Evolutionary conservation across 1,140 invertebrate species (phyloP).

Genomic region (Mesaphorura yosii): DNA sequence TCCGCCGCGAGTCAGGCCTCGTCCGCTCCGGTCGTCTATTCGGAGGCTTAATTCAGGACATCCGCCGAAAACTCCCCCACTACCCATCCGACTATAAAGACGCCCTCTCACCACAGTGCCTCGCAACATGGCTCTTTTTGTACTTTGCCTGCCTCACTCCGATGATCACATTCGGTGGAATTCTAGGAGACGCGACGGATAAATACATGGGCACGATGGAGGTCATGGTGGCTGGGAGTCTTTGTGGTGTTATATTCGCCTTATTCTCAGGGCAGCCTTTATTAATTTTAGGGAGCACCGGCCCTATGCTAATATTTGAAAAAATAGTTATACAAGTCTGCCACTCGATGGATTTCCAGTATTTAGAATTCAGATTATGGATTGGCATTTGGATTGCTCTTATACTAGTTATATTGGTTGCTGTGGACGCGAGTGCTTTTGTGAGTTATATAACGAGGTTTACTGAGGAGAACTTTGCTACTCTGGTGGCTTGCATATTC

Average conservation of each 20-base stretch:
- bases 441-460: constrained; percentile 37
- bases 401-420: constrained; percentile 37
- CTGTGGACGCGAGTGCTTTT: constrained; percentile 35
- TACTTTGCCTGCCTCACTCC: constrained; percentile 40
- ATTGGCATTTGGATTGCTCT: constrained; percentile 39
- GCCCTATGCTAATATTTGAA: constrained; percentile 41
- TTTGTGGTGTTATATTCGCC: constrained; percentile 39
- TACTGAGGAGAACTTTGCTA: constrained; percentile 41
- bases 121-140: constrained; percentile 39
- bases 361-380: constrained; percentile 38
- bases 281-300: constrained; percentile 40
- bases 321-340: constrained; percentile 36
- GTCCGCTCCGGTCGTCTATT: constrained; percentile 32
- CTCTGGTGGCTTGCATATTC: constrained; percentile 39
- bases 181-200: constrained; percentile 36
- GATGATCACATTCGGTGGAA: constrained; percentile 40
- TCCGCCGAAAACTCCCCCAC: constrained; percentile 35
- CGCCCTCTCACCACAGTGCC: constrained; percentile 36
- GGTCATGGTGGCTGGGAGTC: constrained; percentile 37
- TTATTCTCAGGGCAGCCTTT: constrained; percentile 41
- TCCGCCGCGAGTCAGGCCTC: constrained; percentile 27
- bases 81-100: constrained; percentile 37
- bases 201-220: constrained; percentile 38
- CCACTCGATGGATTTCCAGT: constrained; percentile 33
- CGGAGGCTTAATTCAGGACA: constrained; percentile 36